A percentile compares a stretch with the other conserved stretches of the same genome.
These are phyloP conservation scores for Melanostoma mellinum DNA, from an alignment of 2,888 invertebrate genomes.

Conservation along the genomic window DNA sequence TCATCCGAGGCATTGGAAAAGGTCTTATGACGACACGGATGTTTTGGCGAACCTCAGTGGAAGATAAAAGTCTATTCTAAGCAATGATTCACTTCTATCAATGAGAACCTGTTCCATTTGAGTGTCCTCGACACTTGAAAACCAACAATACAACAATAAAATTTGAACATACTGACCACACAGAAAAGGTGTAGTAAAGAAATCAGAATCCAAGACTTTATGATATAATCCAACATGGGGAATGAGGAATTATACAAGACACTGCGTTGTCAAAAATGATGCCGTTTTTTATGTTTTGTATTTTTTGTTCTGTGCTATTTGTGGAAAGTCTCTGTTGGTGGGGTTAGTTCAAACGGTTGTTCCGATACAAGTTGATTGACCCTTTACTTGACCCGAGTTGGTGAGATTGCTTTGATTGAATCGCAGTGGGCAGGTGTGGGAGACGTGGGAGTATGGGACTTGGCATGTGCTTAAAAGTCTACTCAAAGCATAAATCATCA, in stretches of 20 bases:
- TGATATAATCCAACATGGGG: conserved; percentile 29
- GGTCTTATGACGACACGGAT: conserved; percentile 33
- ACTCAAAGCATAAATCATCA: too few relatives aligned
- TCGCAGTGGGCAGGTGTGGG: too few relatives aligned
- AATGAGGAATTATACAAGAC: conserved; percentile 3
- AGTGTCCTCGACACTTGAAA: conserved; percentile 48
- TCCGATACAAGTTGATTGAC: conserved; percentile 17
- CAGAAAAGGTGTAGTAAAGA: conserved; percentile 20
- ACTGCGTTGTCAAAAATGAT: conserved; percentile 27
- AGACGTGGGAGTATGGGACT: too few relatives aligned
- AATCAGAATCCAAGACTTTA: conserved; percentile 38
- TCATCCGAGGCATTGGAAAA: conserved; percentile 1
- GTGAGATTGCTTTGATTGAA: neutral
- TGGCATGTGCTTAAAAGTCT: too few relatives aligned
- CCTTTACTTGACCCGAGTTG: conserved; percentile 25
- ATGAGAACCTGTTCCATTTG: conserved; percentile 19
- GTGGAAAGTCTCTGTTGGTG: conserved; percentile 6
- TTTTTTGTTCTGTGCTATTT: conserved; percentile 12
- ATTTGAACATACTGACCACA: neutral
- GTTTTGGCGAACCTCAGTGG: neutral
- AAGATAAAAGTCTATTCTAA: conserved; percentile 52
- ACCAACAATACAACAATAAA: conserved; percentile 34
- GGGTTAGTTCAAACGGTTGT: conserved; percentile 25
- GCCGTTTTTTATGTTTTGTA: conserved; percentile 10
- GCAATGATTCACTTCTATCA: conserved; percentile 42